Evolutionary conservation across 2,113 vertebrate genomes (phyloP), one percentile per base, ranked within the genome.

Genomic region (Protobothrops flavoviridis): DNA sequence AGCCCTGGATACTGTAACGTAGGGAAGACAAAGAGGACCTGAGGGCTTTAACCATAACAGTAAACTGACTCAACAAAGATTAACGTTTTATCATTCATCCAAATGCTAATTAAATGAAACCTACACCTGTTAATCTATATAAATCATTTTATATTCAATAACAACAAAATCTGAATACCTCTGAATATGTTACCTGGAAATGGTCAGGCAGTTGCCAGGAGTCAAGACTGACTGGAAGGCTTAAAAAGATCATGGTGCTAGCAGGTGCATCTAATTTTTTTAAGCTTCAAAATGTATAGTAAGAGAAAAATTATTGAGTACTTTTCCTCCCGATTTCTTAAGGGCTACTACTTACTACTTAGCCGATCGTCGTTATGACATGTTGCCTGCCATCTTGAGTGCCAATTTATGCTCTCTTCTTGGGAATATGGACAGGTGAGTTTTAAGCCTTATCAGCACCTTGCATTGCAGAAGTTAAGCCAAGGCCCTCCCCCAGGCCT

Each of bases 261-360:
- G 12, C 48, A 89, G 48, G 39, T 29, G 29, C 9, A 5, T 50
- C 24, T n/a, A 3, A 52, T 88, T 20, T 74, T 52, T 33, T 94
- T 88, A 59, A 20, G 86, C 52, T 88, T 53, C 52, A 39, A 0
- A 2, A 59, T 52, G 45, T 55, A 1, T 3, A 48, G 2, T 56
- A 50, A n/a, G 24, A 56, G 43, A 91, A n/a, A 0, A 93, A 59
- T 17, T 2, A 9, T 1, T 43, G 33, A 81, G 13, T 33, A 0
- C 1, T 6, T 90, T 43, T 93, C 5, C 85, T 48, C 89, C 95
- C 4, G n/a, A 5, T 52, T 55, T 93, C 61, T 90, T 95, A 99
- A 50, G 99, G 96, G 98, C 99, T 5, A 99, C 99, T 21, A 99
- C 99, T 0, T 99, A 98, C 17, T 99, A 99, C 93, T 94, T 99